phyloP scores from a whole-genome alignment of 2,888 invertebrate genomes.

The Notodonta ziczac region DNA sequence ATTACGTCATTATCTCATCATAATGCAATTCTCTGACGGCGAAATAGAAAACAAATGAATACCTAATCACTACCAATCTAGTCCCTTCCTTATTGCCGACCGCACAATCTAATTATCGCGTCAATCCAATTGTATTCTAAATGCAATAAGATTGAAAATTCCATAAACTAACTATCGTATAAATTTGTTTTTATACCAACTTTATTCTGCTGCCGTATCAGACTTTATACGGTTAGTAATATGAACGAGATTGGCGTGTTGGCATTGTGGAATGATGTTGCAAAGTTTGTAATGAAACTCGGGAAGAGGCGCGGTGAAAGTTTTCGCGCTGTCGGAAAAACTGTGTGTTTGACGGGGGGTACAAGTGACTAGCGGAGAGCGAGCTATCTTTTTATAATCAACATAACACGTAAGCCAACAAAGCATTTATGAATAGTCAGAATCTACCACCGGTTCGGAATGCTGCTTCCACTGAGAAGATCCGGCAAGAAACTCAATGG shows the following conservation, averaged over 20 bases:
- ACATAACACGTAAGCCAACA: background rate
- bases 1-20: background rate
- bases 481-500: too few relatives aligned
- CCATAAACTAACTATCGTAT: slow-evolving; percentile 13
- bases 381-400: too few relatives aligned
- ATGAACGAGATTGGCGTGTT: slow-evolving; percentile 24
- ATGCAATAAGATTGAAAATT: slow-evolving; percentile 21
- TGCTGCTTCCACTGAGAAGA: too few relatives aligned
- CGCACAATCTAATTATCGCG: background rate
- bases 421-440: too few relatives aligned
- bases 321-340: slow-evolving; percentile 54
- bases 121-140: background rate
- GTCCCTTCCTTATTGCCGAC: background rate
- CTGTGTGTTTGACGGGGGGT: slow-evolving; percentile 39
- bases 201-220: slow-evolving; percentile 4
- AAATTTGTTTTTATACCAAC: slow-evolving; percentile 15
- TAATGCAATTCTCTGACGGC: slow-evolving; percentile 2
- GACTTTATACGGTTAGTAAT: slow-evolving; percentile 7
- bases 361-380: slow-evolving; percentile 22
- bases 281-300: slow-evolving; percentile 37
- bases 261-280: slow-evolving; percentile 9
- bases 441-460: too few relatives aligned
- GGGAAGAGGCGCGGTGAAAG: slow-evolving; percentile 54
- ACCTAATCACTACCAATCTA: slow-evolving; percentile 1
- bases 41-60: slow-evolving; percentile 2